These are phyloP conservation scores for Cephus spinipes DNA, from an alignment of 2,888 invertebrate species.

Conservation along the genomic window DNA sequence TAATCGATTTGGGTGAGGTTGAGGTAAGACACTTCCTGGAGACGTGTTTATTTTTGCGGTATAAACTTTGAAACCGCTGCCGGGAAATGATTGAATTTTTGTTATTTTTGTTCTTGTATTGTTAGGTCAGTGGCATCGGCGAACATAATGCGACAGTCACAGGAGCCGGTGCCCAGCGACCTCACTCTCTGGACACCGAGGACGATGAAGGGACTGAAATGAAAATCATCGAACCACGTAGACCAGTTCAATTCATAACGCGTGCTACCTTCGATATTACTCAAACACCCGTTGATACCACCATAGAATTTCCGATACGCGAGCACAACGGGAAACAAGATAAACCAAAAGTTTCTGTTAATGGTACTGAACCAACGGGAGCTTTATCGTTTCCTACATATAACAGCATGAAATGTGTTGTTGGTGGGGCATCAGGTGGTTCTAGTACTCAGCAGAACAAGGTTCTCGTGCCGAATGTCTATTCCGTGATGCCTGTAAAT, in stretches of 20 bases:
- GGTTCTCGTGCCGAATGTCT: slow-evolving; percentile 50
- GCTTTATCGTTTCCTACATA: slow-evolving; percentile 53
- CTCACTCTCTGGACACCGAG: slow-evolving; percentile 53
- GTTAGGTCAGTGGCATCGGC: slow-evolving; percentile 46
- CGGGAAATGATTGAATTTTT: not conserved
- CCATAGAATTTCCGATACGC: slow-evolving; percentile 59
- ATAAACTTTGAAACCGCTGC: not conserved
- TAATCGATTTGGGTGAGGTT: slow-evolving; percentile 67
- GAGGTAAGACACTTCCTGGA: slow-evolving; percentile 45
- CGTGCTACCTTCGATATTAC: slow-evolving; percentile 58
- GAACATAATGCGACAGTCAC: slow-evolving; percentile 54
- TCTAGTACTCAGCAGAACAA: slow-evolving; percentile 51
- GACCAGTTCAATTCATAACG: slow-evolving; percentile 56
- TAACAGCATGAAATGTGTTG: slow-evolving; percentile 59
- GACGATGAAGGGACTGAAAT: slow-evolving; percentile 65
- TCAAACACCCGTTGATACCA: slow-evolving; percentile 58
- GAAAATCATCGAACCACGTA: slow-evolving; percentile 63
- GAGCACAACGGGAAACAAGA: slow-evolving; percentile 57
- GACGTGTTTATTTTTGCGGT: not conserved
- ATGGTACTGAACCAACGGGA: slow-evolving; percentile 48
- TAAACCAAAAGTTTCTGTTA: slow-evolving; percentile 55
- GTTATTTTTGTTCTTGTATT: not conserved
- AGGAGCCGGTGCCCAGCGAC: slow-evolving; percentile 52
- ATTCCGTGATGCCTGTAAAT: slow-evolving; percentile 56
- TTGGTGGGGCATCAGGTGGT: slow-evolving; percentile 48